Evolutionary conservation across 2,797 vertebrate genomes (phyloP).

Genomic region (Lepus oiostolus): DNA sequence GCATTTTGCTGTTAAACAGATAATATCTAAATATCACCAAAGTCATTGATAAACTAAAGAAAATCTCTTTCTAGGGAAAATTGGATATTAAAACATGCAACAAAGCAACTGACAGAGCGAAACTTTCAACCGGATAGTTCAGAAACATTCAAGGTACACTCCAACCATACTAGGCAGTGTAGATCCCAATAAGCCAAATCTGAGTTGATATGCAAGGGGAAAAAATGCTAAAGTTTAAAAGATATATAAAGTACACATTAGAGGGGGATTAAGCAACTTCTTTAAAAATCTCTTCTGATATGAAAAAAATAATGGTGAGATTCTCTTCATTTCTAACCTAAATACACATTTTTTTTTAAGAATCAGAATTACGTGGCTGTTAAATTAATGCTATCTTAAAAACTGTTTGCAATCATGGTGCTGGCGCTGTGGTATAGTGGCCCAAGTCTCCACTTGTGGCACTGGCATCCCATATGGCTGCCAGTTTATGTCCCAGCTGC

Average conservation of each 20-base stretch:
- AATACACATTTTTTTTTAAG: neutral
- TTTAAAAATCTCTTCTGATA: neutral
- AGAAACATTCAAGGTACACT: slow-evolving; percentile 9
- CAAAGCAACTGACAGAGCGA: neutral
- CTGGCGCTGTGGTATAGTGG: too few relatives aligned
- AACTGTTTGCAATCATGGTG: neutral
- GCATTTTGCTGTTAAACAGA: neutral
- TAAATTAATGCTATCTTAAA: neutral
- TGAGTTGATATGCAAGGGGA: neutral
- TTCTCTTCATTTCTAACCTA: slow-evolving; percentile 10
- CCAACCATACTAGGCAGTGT: neutral
- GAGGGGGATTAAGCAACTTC: neutral
- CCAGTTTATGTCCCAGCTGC: too few relatives aligned
- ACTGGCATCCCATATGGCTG: too few relatives aligned
- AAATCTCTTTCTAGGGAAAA: neutral
- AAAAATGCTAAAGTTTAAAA: neutral
- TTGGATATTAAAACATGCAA: neutral
- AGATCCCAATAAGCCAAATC: neutral
- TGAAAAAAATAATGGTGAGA: neutral
- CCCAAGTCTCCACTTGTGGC: too few relatives aligned
- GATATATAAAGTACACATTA: neutral
- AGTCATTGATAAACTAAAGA: neutral
- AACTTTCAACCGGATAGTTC: neutral
- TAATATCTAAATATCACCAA: neutral
- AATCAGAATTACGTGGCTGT: neutral